A percentile compares a stretch with the other conserved stretches of the same genome.
Evolutionary conservation across 2,113 vertebrate genomes (phyloP).

Genomic region (Apaloderma vittatum): DNA sequence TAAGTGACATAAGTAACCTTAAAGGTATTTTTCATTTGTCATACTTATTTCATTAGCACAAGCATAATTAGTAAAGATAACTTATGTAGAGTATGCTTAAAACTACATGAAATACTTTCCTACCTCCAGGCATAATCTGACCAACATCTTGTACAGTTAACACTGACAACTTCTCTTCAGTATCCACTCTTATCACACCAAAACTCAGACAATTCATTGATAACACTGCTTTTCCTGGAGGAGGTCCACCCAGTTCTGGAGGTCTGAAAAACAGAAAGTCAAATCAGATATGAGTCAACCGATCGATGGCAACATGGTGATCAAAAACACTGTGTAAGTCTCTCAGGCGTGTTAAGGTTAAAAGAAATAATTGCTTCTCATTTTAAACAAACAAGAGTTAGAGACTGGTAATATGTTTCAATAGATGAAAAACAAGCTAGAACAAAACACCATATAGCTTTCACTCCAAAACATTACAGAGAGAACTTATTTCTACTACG

Average conservation of each 20-base stretch:
- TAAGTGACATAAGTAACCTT: neutral
- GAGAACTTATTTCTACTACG: neutral
- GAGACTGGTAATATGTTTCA: neutral
- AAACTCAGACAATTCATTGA: conserved; percentile 95
- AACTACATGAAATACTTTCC: neutral
- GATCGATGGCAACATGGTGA: neutral
- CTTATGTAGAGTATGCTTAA: neutral
- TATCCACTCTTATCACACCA: conserved; percentile 92
- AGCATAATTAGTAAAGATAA: neutral
- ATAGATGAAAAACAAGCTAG: neutral
- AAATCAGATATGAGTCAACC: neutral
- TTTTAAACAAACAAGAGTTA: neutral
- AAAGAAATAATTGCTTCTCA: neutral
- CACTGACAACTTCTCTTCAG: conserved; percentile 94
- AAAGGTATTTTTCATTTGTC: neutral
- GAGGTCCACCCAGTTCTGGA: conserved; percentile 90
- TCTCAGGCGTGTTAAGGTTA: neutral
- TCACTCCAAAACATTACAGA: neutral
- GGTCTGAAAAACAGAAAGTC: conserved; percentile 80
- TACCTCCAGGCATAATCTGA: conserved; percentile 96
- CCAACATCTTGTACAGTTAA: conserved; percentile 96
- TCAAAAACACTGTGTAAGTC: neutral
- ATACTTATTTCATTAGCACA: neutral
- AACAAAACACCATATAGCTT: neutral
- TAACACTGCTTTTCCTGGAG: conserved; percentile 91